Evolutionary conservation across 2,113 vertebrate species (phyloP).

Genomic region (Myrmophylax atrothorax): DNA sequence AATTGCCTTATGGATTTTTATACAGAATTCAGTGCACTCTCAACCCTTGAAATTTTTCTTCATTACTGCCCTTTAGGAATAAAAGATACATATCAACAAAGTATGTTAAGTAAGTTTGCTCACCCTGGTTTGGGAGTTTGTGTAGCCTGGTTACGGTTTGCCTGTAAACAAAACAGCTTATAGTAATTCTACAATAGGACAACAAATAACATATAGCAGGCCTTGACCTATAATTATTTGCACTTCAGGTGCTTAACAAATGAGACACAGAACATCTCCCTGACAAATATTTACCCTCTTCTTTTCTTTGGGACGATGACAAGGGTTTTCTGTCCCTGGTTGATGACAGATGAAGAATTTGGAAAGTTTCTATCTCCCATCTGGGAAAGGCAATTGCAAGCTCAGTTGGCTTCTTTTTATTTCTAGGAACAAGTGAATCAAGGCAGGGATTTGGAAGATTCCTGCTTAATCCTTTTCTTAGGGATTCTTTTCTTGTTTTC

Average conservation of each 20-base stretch:
- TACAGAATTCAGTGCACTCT: not conserved
- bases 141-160: not conserved
- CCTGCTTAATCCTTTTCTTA: conserved; percentile 25
- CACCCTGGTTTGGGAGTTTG: not conserved
- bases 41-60: not conserved
- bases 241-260: conserved; percentile 14
- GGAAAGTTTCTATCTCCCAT: not conserved
- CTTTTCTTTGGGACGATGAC: conserved; percentile 30
- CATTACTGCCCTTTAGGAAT: not conserved
- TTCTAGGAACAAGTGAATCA: conserved; percentile 15
- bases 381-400: conserved; percentile 25
- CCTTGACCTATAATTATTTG: conserved; percentile 11
- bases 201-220: not conserved
- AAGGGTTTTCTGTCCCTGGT: conserved; percentile 14
- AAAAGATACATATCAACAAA: not conserved
- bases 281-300: conserved; percentile 8
- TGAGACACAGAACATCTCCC: not conserved
- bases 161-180: conserved; percentile 22
- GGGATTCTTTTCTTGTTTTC: not conserved
- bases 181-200: not conserved
- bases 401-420: not conserved
- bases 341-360: conserved; percentile 47
- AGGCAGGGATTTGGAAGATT: conserved; percentile 3
- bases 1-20: not conserved
- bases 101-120: not conserved